Evolutionary conservation across 2,113 vertebrate genomes (phyloP).

Genomic region (Rhizomys pruinosus): DNA sequence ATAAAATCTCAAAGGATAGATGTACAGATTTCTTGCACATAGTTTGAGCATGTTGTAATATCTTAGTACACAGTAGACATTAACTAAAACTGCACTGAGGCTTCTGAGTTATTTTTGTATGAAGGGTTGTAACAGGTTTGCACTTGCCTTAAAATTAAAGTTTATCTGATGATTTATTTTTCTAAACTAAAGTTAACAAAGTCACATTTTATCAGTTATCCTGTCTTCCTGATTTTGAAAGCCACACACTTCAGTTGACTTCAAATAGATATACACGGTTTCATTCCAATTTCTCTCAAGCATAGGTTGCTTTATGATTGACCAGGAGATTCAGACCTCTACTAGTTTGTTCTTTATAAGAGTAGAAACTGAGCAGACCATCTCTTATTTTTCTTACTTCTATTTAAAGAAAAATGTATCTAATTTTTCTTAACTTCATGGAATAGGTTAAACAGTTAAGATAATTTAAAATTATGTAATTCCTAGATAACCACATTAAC

Average conservation of each 20-base stretch:
- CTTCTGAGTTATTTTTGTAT: background rate
- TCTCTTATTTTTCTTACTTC: slow-evolving; percentile 4
- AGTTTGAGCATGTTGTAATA: background rate
- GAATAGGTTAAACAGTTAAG: background rate
- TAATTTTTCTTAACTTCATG: background rate
- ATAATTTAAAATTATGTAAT: background rate
- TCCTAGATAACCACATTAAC: background rate
- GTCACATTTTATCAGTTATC: slow-evolving; percentile 25
- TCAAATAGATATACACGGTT: slow-evolving; percentile 38
- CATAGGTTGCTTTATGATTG: slow-evolving; percentile 29
- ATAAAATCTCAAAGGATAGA: background rate
- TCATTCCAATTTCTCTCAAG: slow-evolving; percentile 17
- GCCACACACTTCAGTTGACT: slow-evolving; percentile 17
- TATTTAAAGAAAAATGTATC: background rate
- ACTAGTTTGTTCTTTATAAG: background rate
- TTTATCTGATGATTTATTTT: slow-evolving; percentile 40
- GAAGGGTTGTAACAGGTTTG: background rate
- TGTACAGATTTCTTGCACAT: background rate
- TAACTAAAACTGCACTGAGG: background rate
- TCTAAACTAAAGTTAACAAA: slow-evolving; percentile 45
- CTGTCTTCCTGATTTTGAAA: slow-evolving; percentile 13
- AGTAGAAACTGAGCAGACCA: background rate
- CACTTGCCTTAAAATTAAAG: slow-evolving; percentile 37
- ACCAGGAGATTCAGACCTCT: slow-evolving; percentile 9
- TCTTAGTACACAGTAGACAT: background rate